A percentile compares a stretch with the other conserved stretches of the same genome.
phyloP scores from a whole-genome alignment of 2,113 vertebrate genomes.

The Lucifuga dentata region DNA sequence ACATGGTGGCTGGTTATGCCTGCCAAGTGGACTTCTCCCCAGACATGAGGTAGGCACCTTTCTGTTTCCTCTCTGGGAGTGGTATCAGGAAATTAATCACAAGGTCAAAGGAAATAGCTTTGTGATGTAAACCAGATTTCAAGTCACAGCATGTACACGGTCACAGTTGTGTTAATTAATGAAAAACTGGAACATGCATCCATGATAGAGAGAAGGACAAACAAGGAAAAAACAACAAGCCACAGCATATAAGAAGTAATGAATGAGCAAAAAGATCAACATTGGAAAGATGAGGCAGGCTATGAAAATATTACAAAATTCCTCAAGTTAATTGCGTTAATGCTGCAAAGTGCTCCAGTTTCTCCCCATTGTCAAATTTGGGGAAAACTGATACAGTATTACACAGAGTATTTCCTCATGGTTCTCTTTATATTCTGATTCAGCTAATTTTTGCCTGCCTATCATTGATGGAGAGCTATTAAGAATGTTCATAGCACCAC shows the following conservation, averaged over 20 bases:
- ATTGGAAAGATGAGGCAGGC: too few relatives aligned
- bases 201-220: not conserved
- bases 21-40: slow-evolving; percentile 99
- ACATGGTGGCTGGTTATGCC: slow-evolving; percentile 99
- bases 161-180: too few relatives aligned
- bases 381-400: not conserved
- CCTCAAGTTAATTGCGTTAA: too few relatives aligned
- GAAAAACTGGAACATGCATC: not conserved
- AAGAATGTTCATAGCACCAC: not conserved
- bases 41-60: slow-evolving; percentile 92
- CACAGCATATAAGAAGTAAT: too few relatives aligned
- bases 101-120: not conserved
- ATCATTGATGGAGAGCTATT: not conserved
- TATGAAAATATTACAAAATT: too few relatives aligned
- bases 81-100: not conserved
- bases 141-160: not conserved
- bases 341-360: too few relatives aligned
- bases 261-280: too few relatives aligned
- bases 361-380: too few relatives aligned
- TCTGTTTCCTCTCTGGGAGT: not conserved
- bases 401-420: too few relatives aligned
- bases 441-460: too few relatives aligned
- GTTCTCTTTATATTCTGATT: too few relatives aligned
- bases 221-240: too few relatives aligned
- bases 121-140: not conserved